phyloP scores from a whole-genome alignment of 2,888 invertebrate genomes.

The Diploptera punctata region DNA sequence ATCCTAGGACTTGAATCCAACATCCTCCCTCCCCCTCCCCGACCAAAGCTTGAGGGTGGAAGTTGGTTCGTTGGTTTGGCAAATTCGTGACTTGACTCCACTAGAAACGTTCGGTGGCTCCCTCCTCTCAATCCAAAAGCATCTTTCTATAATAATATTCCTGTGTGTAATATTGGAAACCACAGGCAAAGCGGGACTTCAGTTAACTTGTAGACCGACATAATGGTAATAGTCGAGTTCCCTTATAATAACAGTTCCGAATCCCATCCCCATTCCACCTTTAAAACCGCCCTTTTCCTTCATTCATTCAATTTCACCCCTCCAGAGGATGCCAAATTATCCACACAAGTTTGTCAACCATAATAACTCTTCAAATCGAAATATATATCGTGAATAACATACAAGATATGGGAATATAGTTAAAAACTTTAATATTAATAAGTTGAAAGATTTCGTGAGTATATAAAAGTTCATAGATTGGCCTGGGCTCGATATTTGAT shows the following conservation, averaged over 20 bases:
- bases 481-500: too few species aligned
- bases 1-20: neutral
- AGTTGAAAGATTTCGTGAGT: too few species aligned
- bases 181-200: slow-evolving; percentile 15
- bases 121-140: neutral
- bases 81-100: slow-evolving; percentile 27
- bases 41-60: slow-evolving; percentile 18
- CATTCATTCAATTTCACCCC: neutral
- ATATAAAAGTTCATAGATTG: too few species aligned
- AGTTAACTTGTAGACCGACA: slow-evolving; percentile 7
- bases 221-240: slow-evolving; percentile 21
- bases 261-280: neutral
- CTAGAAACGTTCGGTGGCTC: slow-evolving; percentile 14
- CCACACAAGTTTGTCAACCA: neutral
- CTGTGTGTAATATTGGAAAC: slow-evolving; percentile 6
- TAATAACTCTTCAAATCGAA: too few species aligned
- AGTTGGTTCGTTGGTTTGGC: slow-evolving; percentile 29
- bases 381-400: too few species aligned
- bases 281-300: neutral
- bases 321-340: neutral
- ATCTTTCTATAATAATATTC: slow-evolving; percentile 23
- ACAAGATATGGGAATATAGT: too few species aligned
- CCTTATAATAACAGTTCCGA: slow-evolving; percentile 9
- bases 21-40: neutral
- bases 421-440: too few species aligned